Evolutionary conservation across 2,888 invertebrate genomes (phyloP).

Genomic region (Aromia moschata): DNA sequence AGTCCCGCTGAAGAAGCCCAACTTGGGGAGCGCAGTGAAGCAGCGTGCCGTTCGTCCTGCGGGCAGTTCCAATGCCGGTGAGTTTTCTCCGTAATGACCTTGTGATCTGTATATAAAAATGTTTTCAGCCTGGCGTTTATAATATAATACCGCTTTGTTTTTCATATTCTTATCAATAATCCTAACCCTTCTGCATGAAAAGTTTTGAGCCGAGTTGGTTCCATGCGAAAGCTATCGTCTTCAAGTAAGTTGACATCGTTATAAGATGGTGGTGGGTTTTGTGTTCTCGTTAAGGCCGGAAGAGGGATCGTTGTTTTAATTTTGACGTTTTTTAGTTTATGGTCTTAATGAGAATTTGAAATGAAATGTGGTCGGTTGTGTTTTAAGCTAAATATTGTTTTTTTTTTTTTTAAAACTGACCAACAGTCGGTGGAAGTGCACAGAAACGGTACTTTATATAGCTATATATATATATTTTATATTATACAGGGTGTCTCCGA

Average conservation of each 20-base stretch:
- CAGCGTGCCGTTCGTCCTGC: conserved; percentile 60
- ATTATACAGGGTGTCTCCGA: no score
- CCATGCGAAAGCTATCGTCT: conserved; percentile 49
- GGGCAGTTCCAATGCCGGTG: conserved; percentile 53
- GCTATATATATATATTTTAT: no score
- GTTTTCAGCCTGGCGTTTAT: conserved; percentile 32
- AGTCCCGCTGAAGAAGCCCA: conserved; percentile 61
- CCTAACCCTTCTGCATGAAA: conserved; percentile 53
- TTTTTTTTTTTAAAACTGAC: no score
- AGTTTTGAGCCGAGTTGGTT: conserved; percentile 56
- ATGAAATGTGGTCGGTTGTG: no score
- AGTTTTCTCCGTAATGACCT: conserved; percentile 21
- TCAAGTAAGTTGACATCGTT: conserved; percentile 52
- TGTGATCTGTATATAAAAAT: conserved; percentile 33
- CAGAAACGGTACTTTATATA: no score
- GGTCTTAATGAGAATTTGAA: no score
- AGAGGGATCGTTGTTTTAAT: no score
- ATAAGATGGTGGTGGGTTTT: conserved; percentile 4
- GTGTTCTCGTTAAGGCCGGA: no score
- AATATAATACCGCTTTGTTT: conserved; percentile 35
- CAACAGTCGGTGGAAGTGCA: no score
- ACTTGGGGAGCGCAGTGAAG: conserved; percentile 54
- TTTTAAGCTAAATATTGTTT: no score
- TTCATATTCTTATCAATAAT: conserved; percentile 41
- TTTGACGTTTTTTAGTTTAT: no score